Base-by-base conservation (phyloP, 2,888 invertebrate species). In the Luperina testacea region DNA sequence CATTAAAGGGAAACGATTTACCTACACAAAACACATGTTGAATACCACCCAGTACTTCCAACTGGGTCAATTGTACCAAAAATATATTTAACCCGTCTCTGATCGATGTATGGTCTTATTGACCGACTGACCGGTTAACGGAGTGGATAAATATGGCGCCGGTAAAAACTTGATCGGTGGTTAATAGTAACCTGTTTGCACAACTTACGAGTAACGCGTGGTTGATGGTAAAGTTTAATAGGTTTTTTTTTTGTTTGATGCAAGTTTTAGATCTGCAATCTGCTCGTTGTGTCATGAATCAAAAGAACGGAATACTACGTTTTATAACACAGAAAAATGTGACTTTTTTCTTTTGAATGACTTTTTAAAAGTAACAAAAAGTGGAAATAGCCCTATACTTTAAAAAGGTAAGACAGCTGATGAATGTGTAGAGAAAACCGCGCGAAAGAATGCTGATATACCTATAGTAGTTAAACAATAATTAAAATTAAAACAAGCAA, bases 111-210 rank as follows among this genome's bases (percentile, higher is more conserved):
- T 75, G 85, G 75, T 78, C 83, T 65, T 77, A 88, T 85, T 89
- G 89, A 85, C 89, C 89, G 89, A 89, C 77, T 88, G 83, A 88
- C 89, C 89, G 82, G 32, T 72, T 65, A 78, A 48, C 83, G 75
- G 67, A 45, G 64, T 78, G 78, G 82, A 88, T 77, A 83, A 81
- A 78, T 53, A 72, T 78, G 70, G 73, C 72, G 68, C n/a, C 65
- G 68, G 80, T 78, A 84, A 88, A 87, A 85, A 86, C 79, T 82
- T 80, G 82, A 81, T 72, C 67, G 75, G 4, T 63, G 48, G 70
- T 65, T 80, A 81, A 80, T 77, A 75, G 84, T 48, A 48, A 48
- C 48, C 48, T 13, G 82, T 85, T 80, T 73, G 81, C 77, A 83
- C 81, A 75, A 80, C 64, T 80, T 72, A 71, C 13, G 4, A 38